Conservation (phyloP, 2,888 invertebrate species). For the Pammene aurita region DNA sequence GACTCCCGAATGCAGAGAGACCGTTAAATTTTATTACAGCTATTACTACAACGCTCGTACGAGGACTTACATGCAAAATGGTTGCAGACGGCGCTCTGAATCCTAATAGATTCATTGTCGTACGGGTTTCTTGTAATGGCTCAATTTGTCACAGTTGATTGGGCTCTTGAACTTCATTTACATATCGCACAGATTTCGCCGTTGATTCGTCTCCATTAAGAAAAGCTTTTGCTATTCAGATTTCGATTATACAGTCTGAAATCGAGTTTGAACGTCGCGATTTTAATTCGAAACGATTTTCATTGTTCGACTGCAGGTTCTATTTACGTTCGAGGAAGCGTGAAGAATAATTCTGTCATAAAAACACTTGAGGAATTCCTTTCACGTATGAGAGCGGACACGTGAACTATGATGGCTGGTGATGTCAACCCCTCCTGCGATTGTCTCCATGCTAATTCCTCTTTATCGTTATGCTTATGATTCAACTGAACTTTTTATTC, state of each 20-base stretch:
- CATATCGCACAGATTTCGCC: conserved; percentile 38
- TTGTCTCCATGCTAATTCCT: conserved; percentile 71
- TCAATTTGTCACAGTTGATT: conserved; percentile 55
- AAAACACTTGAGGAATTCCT: conserved; percentile 53
- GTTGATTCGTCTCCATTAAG: conserved; percentile 29
- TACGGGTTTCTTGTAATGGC: conserved; percentile 54
- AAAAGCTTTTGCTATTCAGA: conserved; percentile 27
- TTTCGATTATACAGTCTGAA: conserved; percentile 37
- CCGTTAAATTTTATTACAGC: conserved; percentile 61
- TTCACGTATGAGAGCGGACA: conserved; percentile 71
- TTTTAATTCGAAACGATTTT: conserved; percentile 37
- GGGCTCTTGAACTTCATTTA: conserved; percentile 40
- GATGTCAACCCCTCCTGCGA: conserved; percentile 65
- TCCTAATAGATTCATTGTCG: conserved; percentile 72
- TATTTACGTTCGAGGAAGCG: conserved; percentile 33
- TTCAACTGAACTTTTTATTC: conserved; percentile 58
- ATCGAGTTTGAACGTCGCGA: conserved; percentile 31
- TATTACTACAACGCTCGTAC: conserved; percentile 48
- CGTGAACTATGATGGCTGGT: conserved; percentile 66
- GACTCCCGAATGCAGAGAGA: conserved; percentile 49
- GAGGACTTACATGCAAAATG: conserved; percentile 56
- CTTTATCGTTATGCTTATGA: conserved; percentile 52
- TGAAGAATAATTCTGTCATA: conserved; percentile 42
- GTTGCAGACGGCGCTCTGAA: conserved; percentile 58
- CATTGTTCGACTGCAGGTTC: conserved; percentile 30